A percentile compares a stretch with the other conserved stretches of the same genome.
These are phyloP conservation scores for Eulithis testata DNA, from an alignment of 2,888 invertebrate genomes.

Conservation along the genomic window DNA sequence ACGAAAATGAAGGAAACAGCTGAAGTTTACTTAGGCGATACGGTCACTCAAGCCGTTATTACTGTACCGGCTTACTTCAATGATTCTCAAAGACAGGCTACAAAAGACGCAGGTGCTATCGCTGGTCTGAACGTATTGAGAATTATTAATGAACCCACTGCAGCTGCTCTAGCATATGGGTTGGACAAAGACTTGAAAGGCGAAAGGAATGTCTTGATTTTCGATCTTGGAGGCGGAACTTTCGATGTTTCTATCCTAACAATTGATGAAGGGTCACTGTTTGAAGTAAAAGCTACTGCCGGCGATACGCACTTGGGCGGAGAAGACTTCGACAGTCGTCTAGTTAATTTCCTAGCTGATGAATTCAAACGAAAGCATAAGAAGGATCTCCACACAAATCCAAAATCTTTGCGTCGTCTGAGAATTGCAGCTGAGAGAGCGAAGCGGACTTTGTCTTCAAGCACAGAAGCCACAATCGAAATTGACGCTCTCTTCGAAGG, in stretches of 20 bases:
- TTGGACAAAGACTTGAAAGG: constrained; percentile 87
- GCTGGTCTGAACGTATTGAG: constrained; percentile 91
- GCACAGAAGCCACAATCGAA: constrained; percentile 89
- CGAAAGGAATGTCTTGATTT: constrained; percentile 86
- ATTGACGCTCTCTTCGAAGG: constrained; percentile 91
- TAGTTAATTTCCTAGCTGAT: constrained; percentile 87
- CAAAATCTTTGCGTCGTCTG: constrained; percentile 87
- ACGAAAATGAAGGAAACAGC: constrained; percentile 86
- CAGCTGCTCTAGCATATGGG: constrained; percentile 90
- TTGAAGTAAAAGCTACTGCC: constrained; percentile 93
- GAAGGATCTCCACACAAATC: constrained; percentile 87
- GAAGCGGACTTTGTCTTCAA: constrained; percentile 90
- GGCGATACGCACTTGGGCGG: constrained; percentile 95
- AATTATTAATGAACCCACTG: constrained; percentile 93
- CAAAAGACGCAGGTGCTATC: constrained; percentile 91
- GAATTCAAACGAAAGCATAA: constrained; percentile 89
- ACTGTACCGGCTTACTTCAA: constrained; percentile 93
- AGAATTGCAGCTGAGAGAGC: constrained; percentile 91
- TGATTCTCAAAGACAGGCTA: constrained; percentile 89
- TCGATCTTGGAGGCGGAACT: constrained; percentile 87
- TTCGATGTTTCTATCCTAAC: constrained; percentile 93
- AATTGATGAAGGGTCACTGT: constrained; percentile 90
- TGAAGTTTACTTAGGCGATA: constrained; percentile 88
- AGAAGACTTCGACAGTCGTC: constrained; percentile 87
- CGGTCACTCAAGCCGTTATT: constrained; percentile 88